Base-by-base conservation (phyloP, 2,888 invertebrate species). In the Cephonodes hylas region DNA sequence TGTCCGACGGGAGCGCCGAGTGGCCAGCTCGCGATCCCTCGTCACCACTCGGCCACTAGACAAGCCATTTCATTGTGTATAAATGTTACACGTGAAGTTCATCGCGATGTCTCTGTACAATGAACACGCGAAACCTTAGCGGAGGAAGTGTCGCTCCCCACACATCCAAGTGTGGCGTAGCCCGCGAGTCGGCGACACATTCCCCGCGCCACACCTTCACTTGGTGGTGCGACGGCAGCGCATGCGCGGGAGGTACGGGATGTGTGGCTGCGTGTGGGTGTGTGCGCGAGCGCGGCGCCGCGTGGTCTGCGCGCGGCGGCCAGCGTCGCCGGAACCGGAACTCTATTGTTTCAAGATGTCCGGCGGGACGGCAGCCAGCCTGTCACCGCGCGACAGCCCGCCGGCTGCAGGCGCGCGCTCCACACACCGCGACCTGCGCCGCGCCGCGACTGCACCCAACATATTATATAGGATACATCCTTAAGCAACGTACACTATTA, bases 331-430 rank as follows among this genome's bases (percentile, higher is more conserved):
- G 75, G 81, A 79, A 82, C 76, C 81, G 81, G 80, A 80, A 79
- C 78, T 71, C 77, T 74, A 82, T 82, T 82, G 82, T 82, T 79
- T 80, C 78, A 66, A 80, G 77, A 74, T 77, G 65, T 62, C 66
- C 63, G 67, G 63, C 58, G 59, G 60, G 67, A 64, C 58, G 25
- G 56, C 64, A 42, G 62, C 66, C 64, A 56, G 64, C 62, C 67
- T 64, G 73, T 66, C 70, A 63, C 69, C 70, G 58, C 34, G 48
- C 23, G 15, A 31, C n/a, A 34, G n/a, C 57, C 15, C 58, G 23
- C 10, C 25, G 31, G 22, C 7, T n/a, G n/a, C 34, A 25, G 56
- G 31, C 10, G 10, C 20, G 42, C 42, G 7, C 13, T 20, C 42
- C 42, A 42, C 58, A 10, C 22, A 10, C 7, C 18, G n/a, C 2